A percentile compares a stretch with the other conserved stretches of the same genome.
Conservation (phyloP, 2,888 invertebrate genomes). For the Nineta flava region DNA sequence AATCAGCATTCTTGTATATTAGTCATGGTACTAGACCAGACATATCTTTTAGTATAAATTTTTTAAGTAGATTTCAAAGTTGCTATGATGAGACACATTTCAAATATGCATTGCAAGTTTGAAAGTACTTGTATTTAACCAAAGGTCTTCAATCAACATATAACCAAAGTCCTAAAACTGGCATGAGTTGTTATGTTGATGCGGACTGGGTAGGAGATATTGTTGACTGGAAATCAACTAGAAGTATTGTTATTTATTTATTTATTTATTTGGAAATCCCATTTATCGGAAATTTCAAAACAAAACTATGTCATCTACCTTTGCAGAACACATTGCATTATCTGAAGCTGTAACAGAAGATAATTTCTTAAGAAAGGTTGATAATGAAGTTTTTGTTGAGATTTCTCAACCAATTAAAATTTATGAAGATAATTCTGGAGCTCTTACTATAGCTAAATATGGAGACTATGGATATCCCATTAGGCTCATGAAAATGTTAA, state of each 20-base stretch:
- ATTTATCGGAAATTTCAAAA: constrained; percentile 21
- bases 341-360: constrained; percentile 13
- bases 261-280: constrained; percentile 18
- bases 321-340: constrained; percentile 15
- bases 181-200: neutral
- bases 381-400: constrained; percentile 9
- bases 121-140: constrained; percentile 18
- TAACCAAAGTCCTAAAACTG: neutral
- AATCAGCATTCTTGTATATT: constrained; percentile 15
- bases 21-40: constrained; percentile 19
- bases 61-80: constrained; percentile 21
- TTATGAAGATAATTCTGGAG: constrained; percentile 16
- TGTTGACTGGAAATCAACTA: constrained; percentile 12
- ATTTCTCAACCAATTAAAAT: constrained; percentile 13
- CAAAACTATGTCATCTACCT: constrained; percentile 17
- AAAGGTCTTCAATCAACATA: constrained; percentile 8
- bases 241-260: constrained; percentile 12
- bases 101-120: constrained; percentile 18
- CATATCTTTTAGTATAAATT: constrained; percentile 19
- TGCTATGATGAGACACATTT: constrained; percentile 17
- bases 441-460: constrained; percentile 6
- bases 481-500: too few relatives aligned
- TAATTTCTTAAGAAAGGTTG: constrained; percentile 9
- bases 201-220: constrained; percentile 20
- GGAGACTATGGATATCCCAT: too few relatives aligned